Conservation (phyloP, 1,140 invertebrate genomes). For the Heliothis virescens region DNA sequence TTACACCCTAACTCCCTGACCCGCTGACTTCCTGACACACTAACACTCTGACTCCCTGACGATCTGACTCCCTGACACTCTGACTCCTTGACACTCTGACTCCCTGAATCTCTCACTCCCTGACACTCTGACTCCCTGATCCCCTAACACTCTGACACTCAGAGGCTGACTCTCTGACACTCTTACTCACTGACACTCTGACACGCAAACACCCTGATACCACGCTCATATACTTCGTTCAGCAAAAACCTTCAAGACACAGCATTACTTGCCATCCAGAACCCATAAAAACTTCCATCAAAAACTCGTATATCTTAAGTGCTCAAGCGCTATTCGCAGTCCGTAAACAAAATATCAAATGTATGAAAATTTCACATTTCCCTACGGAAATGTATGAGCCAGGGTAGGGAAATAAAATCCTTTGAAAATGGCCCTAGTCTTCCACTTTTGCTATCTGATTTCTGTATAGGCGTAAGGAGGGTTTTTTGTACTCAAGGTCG, state of each 20-base stretch:
- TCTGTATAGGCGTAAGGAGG: background rate
- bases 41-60: too few species aligned
- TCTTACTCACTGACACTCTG: too few species aligned
- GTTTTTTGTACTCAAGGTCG: background rate
- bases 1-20: too few species aligned
- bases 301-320: constrained; percentile 20
- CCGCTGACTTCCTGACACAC: too few species aligned
- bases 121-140: too few species aligned
- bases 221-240: background rate
- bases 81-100: too few species aligned
- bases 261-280: background rate
- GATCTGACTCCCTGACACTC: too few species aligned
- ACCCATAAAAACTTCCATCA: constrained; percentile 10
- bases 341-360: constrained; percentile 43
- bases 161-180: too few species aligned
- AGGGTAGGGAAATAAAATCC: constrained; percentile 31
- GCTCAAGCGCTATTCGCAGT: background rate
- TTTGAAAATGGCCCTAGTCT: constrained; percentile 14
- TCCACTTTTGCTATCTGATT: constrained; percentile 19
- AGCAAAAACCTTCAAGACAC: background rate
- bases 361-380: constrained; percentile 44
- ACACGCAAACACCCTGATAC: too few species aligned
- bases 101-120: too few species aligned
- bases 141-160: too few species aligned
- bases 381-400: constrained; percentile 25